These are phyloP conservation scores for Microcebus murinus DNA, from an alignment of 2,113 vertebrate genomes.

Conservation along the genomic window DNA sequence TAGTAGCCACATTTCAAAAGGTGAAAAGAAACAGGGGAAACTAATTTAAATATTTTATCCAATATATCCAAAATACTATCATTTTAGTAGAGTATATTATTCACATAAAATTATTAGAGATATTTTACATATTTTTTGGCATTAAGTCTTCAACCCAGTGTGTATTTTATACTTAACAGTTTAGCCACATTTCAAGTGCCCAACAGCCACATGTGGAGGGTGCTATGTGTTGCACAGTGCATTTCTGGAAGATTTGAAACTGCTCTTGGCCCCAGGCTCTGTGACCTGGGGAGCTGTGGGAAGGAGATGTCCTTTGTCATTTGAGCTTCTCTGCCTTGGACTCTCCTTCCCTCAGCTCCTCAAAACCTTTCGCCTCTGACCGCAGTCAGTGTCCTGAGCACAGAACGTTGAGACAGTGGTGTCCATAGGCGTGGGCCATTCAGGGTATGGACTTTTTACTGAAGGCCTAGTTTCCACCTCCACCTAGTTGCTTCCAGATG, in stretches of 20 bases:
- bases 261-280: not conserved
- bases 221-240: not conserved
- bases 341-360: not conserved
- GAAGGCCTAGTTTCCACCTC: not conserved
- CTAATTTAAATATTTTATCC: slow-evolving; percentile 27
- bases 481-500: not conserved
- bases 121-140: not conserved
- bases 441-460: not conserved
- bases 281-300: not conserved
- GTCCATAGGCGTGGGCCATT: not conserved
- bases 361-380: not conserved
- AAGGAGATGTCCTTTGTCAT: not conserved
- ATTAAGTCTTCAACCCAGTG: not conserved
- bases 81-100: not conserved
- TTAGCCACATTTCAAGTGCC: not conserved
- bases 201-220: not conserved
- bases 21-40: not conserved
- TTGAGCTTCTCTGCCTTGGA: not conserved
- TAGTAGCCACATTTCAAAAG: not conserved
- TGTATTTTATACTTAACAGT: not conserved
- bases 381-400: not conserved
- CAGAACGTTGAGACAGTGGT: not conserved
- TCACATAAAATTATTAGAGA: not conserved
- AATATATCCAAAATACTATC: not conserved
- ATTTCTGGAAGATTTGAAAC: not conserved